Conservation (phyloP, 2,797 vertebrate species). For the Pseudochromis fuscus region DNA sequence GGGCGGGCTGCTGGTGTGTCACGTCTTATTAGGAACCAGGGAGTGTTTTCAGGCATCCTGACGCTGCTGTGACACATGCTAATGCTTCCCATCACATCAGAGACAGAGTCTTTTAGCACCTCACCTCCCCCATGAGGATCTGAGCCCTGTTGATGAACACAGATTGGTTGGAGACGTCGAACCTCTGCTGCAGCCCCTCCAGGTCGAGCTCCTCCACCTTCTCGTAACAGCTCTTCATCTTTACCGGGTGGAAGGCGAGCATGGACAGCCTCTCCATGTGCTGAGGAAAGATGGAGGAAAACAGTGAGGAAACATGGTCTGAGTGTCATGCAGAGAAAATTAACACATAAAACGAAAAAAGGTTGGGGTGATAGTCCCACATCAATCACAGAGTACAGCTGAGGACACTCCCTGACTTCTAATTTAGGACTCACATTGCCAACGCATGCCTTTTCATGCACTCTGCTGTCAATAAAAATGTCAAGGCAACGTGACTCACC, state of each 20-base stretch:
- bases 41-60: conserved; percentile 21
- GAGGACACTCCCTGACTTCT: conserved; percentile 36
- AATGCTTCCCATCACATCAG: background rate
- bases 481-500: conserved; percentile 78
- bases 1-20: background rate
- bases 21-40: background rate
- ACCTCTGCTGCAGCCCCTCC: conserved; percentile 96
- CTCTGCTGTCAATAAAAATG: background rate
- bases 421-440: conserved; percentile 5
- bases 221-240: conserved; percentile 97
- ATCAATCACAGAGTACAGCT: background rate
- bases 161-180: conserved; percentile 90
- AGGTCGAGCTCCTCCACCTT: conserved; percentile 94
- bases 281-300: conserved; percentile 70
- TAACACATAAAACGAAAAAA: too few species aligned
- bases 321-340: background rate
- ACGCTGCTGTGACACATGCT: background rate
- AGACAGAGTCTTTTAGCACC: background rate
- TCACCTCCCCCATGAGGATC: conserved; percentile 97
- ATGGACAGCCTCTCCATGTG: conserved; percentile 95
- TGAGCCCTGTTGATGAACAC: conserved; percentile 96
- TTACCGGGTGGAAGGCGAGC: conserved; percentile 96
- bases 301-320: background rate
- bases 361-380: background rate
- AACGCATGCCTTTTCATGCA: background rate